Conservation (phyloP, 2,888 invertebrate species). For the Eulithis testata region DNA sequence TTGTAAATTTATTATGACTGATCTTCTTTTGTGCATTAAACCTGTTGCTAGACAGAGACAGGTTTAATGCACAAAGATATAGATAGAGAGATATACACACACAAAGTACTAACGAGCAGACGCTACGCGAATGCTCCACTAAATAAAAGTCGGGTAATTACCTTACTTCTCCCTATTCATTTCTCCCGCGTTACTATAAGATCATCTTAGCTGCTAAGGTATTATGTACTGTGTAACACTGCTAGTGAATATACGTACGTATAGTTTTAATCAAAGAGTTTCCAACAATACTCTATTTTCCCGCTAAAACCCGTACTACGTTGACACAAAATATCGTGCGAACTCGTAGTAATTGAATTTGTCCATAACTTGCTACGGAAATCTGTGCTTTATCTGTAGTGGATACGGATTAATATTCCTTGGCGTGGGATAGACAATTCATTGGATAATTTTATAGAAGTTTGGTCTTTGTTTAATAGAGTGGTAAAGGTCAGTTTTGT, state of each 20-base stretch:
- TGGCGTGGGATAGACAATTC: background rate
- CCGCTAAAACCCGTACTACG: slow-evolving; percentile 5
- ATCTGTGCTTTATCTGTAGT: background rate
- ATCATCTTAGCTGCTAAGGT: too few species aligned
- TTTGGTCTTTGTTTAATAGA: background rate
- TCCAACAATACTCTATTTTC: slow-evolving; percentile 3
- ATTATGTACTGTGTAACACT: too few species aligned
- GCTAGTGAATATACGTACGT: background rate
- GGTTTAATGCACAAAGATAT: too few species aligned
- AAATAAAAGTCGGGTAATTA: too few species aligned
- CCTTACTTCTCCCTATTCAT: too few species aligned
- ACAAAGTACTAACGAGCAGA: too few species aligned
- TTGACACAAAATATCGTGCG: slow-evolving; percentile 39
- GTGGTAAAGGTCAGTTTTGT: background rate
- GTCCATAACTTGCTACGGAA: background rate
- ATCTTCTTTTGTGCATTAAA: too few species aligned
- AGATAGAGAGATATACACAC: too few species aligned
- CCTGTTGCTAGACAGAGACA: too few species aligned
- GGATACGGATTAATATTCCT: background rate
- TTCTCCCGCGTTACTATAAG: too few species aligned
- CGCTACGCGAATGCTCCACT: too few species aligned
- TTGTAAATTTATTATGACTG: too few species aligned
- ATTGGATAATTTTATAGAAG: background rate
- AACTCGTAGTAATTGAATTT: slow-evolving; percentile 36
- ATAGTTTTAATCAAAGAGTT: slow-evolving; percentile 3